phyloP scores from a whole-genome alignment of 92 coral and sea anemone genomes.

The Zoanthus solanderi region DNA sequence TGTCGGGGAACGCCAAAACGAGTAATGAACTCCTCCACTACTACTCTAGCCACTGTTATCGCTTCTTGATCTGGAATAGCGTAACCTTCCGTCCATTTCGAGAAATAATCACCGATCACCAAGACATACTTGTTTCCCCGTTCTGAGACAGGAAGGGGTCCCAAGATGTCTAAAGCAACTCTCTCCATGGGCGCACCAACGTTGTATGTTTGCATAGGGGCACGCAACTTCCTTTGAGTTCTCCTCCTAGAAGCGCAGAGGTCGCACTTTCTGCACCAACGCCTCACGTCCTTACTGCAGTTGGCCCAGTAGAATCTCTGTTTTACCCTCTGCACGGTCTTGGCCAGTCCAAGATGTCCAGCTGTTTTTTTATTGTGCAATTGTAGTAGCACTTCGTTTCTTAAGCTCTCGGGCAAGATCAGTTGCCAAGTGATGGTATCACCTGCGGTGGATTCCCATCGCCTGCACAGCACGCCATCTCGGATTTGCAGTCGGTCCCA shows the following conservation, averaged over 20 bases:
- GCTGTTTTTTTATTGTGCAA: conserved; percentile 43
- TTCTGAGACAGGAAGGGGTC: conserved; percentile 38
- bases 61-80: conserved; percentile 42
- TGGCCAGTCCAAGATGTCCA: neutral
- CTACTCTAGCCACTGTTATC: neutral
- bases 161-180: conserved; percentile 55
- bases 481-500: conserved; percentile 32
- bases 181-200: neutral
- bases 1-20: conserved; percentile 45
- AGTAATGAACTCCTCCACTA: neutral
- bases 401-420: conserved; percentile 7
- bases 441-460: conserved; percentile 36
- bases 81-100: conserved; percentile 57
- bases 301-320: neutral
- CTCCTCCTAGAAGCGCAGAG: conserved; percentile 23
- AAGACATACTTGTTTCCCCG: conserved; percentile 51
- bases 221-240: conserved; percentile 25
- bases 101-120: conserved; percentile 52
- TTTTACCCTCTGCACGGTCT: neutral
- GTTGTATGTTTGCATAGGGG: conserved; percentile 17
- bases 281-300: conserved; percentile 2
- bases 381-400: conserved; percentile 20
- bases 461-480: neutral
- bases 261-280: conserved; percentile 18
- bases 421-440: conserved; percentile 31